Percentiles rank a stretch among this genome's conserved stretches.
These are phyloP conservation scores for Epicauta chinensis DNA, from an alignment of 1,140 invertebrate genomes.

Conservation along the genomic window DNA sequence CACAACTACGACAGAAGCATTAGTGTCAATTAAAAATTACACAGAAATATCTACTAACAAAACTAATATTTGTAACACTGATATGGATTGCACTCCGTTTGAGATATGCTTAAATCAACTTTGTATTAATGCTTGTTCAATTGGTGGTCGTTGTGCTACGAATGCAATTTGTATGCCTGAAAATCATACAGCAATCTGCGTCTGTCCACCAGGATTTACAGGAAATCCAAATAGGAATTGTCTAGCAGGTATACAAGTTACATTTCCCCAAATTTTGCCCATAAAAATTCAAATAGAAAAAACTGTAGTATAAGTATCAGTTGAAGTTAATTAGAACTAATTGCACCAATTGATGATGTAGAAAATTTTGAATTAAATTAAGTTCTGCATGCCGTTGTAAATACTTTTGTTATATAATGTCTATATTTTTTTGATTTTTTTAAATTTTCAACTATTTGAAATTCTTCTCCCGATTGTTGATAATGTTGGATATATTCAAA, in stretches of 20 bases:
- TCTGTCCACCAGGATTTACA: slow-evolving; percentile 54
- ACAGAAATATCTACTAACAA: slow-evolving; percentile 23
- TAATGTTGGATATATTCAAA: background rate
- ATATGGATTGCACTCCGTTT: slow-evolving; percentile 60
- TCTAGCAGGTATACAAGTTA: slow-evolving; percentile 38
- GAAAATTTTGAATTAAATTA: background rate
- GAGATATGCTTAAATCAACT: slow-evolving; percentile 60
- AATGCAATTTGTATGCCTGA: slow-evolving; percentile 61
- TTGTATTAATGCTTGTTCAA: slow-evolving; percentile 67
- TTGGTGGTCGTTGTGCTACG: slow-evolving; percentile 57
- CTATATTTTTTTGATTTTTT: slow-evolving; percentile 5
- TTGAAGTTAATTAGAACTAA: slow-evolving; percentile 11
- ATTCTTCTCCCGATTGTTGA: background rate
- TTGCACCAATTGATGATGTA: slow-evolving; percentile 10
- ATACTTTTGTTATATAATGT: slow-evolving; percentile 8
- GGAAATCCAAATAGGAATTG: slow-evolving; percentile 40
- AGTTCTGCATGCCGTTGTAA: slow-evolving; percentile 17
- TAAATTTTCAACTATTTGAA: slow-evolving; percentile 9
- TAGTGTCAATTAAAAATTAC: slow-evolving; percentile 18
- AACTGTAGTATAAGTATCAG: background rate
- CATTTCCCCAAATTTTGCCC: background rate
- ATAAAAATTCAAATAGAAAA: background rate
- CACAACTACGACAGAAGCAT: background rate
- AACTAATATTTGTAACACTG: slow-evolving; percentile 49
- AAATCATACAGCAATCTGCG: slow-evolving; percentile 65